Evolutionary conservation across 2,113 vertebrate species (phyloP).

Genomic region (Indri indri): DNA sequence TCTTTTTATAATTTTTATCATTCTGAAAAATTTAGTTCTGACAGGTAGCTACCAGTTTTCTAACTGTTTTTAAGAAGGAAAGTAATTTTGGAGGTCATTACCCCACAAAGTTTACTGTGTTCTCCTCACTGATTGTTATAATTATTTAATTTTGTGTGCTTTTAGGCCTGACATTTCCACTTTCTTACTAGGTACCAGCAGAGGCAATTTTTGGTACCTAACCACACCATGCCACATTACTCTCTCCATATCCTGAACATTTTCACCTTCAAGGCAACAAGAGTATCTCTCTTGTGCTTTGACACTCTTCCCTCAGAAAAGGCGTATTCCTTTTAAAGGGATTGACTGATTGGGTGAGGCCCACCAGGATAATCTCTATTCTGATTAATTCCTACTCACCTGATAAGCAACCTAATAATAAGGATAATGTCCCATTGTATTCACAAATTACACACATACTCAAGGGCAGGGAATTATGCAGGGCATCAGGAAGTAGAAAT

Average conservation of each 20-base stretch:
- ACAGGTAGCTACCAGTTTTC: neutral
- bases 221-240: neutral
- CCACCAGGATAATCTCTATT: neutral
- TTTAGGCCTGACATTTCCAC: neutral
- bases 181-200: neutral
- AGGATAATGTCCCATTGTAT: neutral
- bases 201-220: neutral
- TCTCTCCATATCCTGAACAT: neutral
- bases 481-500: neutral
- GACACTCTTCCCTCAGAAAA: neutral
- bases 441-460: neutral
- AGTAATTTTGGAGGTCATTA: neutral
- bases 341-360: neutral
- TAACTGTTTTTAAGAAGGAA: neutral
- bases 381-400: neutral
- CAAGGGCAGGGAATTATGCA: neutral
- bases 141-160: neutral
- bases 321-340: neutral
- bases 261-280: neutral
- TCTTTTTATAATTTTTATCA: neutral
- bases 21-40: neutral
- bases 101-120: neutral
- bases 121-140: neutral
- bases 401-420: neutral
- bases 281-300: neutral